Percentiles rank a stretch among this genome's conserved stretches.
Evolutionary conservation across 1,140 invertebrate species (phyloP).

Genomic region (Drosophila arawakana): DNA sequence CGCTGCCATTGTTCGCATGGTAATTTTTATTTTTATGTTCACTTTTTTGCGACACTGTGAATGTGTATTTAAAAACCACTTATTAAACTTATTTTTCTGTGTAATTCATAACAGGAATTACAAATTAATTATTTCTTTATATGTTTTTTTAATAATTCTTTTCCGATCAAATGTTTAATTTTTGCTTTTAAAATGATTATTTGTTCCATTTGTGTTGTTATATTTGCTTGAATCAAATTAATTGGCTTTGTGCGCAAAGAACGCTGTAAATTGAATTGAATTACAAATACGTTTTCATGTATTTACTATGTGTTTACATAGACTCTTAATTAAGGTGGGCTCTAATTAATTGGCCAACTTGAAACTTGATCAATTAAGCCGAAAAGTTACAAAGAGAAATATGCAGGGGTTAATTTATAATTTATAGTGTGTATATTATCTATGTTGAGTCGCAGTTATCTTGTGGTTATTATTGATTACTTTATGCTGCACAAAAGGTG

Average conservation of each 20-base stretch:
- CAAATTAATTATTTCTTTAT: no score
- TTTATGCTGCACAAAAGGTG: constrained; percentile 28
- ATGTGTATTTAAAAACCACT: no score
- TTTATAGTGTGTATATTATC: neutral
- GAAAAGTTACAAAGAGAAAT: neutral
- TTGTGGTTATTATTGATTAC: constrained; percentile 57
- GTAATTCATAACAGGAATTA: no score
- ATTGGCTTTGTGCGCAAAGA: constrained; percentile 18
- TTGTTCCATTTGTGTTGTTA: constrained; percentile 17
- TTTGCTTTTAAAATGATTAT: constrained; percentile 19
- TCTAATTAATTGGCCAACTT: constrained; percentile 13
- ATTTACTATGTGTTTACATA: neutral
- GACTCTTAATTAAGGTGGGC: constrained; percentile 4
- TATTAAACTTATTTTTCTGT: no score
- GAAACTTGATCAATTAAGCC: constrained; percentile 6
- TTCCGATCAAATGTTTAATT: neutral
- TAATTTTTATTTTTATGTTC: no score
- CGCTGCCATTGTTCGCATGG: no score
- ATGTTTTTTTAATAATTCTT: neutral
- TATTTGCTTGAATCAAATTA: constrained; percentile 15
- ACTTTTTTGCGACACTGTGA: no score
- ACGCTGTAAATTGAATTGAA: constrained; percentile 25
- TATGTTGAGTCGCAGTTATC: neutral
- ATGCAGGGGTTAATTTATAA: neutral
- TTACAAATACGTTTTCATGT: neutral